Evolutionary conservation across 2,113 vertebrate genomes (phyloP).

Genomic region (Tamias sibiricus): DNA sequence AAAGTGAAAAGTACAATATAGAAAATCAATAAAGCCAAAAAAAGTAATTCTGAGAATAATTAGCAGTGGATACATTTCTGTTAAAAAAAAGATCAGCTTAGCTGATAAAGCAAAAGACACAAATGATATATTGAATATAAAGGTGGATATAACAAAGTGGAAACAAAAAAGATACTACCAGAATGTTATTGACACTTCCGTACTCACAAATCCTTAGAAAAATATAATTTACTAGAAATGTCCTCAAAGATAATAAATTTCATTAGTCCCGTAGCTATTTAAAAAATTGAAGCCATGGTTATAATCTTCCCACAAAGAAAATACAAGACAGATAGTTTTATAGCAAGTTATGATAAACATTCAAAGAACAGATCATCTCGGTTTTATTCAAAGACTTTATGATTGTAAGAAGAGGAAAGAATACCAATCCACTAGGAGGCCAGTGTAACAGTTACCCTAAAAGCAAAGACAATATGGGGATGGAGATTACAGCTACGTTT

Average conservation of each 20-base stretch:
- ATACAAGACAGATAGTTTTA: background rate
- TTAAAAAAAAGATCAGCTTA: background rate
- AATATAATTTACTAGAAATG: background rate
- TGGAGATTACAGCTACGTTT: background rate
- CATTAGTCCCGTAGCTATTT: background rate
- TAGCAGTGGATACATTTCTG: background rate
- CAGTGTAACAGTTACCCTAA: background rate
- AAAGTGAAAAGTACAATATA: background rate
- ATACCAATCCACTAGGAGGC: too few species aligned
- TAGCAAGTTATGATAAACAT: background rate
- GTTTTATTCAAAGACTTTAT: background rate
- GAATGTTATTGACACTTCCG: background rate
- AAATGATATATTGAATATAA: background rate
- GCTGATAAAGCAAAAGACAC: background rate
- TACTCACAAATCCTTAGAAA: background rate
- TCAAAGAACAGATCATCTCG: background rate
- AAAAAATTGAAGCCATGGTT: background rate
- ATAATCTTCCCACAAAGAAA: background rate
- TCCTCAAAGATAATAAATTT: constrained; percentile 10
- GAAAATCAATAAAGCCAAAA: background rate
- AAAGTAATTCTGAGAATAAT: background rate
- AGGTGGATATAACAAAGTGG: background rate
- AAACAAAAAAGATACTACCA: background rate
- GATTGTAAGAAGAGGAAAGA: background rate
- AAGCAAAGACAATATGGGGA: background rate